Conservation (phyloP, 1,140 invertebrate species). For the Agraylea sexmaculata region DNA sequence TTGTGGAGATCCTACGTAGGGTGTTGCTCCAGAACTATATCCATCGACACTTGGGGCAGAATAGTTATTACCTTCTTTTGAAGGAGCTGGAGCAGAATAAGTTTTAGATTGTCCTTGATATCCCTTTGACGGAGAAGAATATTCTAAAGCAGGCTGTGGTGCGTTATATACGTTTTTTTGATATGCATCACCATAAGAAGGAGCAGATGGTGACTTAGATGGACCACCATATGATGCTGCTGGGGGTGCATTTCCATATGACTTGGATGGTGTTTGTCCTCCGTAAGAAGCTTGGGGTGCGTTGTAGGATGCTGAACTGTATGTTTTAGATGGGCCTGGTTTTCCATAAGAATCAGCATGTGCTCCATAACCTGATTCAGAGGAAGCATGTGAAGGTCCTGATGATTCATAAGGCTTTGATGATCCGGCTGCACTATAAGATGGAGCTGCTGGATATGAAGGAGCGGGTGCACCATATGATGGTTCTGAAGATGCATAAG, state of each 20-base stretch:
- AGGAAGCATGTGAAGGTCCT: not conserved
- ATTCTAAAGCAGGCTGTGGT: not conserved
- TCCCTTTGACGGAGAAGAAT: not conserved
- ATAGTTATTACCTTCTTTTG: not conserved
- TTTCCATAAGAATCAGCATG: not conserved
- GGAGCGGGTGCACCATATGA: conserved; percentile 15
- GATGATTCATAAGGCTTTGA: not conserved
- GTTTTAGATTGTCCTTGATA: not conserved
- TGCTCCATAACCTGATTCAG: not conserved
- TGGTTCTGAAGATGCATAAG: conserved; percentile 10
- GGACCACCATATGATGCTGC: conserved; percentile 3
- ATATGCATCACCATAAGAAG: conserved; percentile 14
- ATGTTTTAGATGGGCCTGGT: conserved; percentile 9
- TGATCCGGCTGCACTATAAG: not conserved
- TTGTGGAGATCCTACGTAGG: not conserved
- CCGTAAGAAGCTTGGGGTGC: conserved; percentile 12
- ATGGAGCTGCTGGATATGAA: too few species aligned
- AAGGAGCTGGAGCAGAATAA: conserved; percentile 1
- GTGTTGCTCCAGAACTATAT: too few species aligned
- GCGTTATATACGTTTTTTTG: conserved; percentile 2
- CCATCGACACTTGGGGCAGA: too few species aligned
- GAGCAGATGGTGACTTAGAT: conserved; percentile 12
- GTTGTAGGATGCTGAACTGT: conserved; percentile 11
- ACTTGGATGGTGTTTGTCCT: not conserved
- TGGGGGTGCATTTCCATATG: conserved; percentile 6